These are phyloP conservation scores for Blastomussa wellsi DNA, from an alignment of 92 coral and sea anemone species.

Conservation along the genomic window DNA sequence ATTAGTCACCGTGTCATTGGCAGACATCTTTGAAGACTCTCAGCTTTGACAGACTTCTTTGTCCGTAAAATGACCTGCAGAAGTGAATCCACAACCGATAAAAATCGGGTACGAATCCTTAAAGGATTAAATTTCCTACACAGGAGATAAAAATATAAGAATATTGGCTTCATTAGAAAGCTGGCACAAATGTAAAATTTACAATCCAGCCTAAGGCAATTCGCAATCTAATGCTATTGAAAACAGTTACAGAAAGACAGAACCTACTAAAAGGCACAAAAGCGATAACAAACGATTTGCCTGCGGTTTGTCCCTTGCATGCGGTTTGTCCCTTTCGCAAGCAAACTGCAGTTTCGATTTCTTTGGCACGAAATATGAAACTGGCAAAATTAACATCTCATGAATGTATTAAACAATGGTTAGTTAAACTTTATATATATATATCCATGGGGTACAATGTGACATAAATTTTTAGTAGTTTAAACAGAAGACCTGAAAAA, in stretches of 20 bases:
- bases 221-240: neutral
- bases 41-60: neutral
- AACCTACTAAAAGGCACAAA: neutral
- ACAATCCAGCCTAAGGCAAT: neutral
- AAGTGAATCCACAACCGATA: neutral
- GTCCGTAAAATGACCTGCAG: neutral
- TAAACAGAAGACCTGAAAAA: conserved; percentile 3
- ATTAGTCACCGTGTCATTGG: conserved; percentile 47
- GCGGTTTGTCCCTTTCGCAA: neutral
- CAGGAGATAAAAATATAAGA: neutral
- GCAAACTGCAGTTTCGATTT: neutral
- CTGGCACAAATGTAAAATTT: neutral
- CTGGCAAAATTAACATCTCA: conserved; percentile 21
- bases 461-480: conserved; percentile 14
- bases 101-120: neutral
- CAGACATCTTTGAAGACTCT: conserved; percentile 22
- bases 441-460: neutral
- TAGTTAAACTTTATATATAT: conserved; percentile 12
- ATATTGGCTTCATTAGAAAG: conserved; percentile 3
- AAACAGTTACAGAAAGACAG: neutral
- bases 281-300: neutral
- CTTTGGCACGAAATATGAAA: neutral
- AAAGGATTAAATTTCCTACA: neutral
- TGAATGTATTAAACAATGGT: conserved; percentile 5
- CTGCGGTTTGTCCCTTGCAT: neutral